Percentiles rank a stretch among this genome's conserved stretches.
Conservation (phyloP, 1,140 invertebrate genomes). For the Diabrotica virgifera region DNA sequence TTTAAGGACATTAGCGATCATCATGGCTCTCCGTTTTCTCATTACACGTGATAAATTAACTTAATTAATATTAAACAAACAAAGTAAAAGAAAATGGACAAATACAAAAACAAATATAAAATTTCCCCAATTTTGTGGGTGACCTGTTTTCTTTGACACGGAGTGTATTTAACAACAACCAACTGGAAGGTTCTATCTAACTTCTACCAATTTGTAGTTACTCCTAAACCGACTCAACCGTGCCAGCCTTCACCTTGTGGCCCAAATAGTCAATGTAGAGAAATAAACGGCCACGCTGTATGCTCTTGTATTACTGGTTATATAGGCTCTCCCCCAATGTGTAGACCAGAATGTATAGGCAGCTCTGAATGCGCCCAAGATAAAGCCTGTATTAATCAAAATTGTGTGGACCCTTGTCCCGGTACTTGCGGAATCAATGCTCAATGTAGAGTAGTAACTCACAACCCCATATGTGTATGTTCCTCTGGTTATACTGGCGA, state of each 20-base stretch:
- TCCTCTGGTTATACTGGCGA: conserved; percentile 71
- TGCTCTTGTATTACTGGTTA: conserved; percentile 75
- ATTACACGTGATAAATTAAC: too few relatives aligned
- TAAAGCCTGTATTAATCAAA: conserved; percentile 77
- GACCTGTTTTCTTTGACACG: too few relatives aligned
- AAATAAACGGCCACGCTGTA: conserved; percentile 71
- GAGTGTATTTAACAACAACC: too few relatives aligned
- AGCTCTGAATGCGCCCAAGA: conserved; percentile 80
- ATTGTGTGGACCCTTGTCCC: conserved; percentile 78
- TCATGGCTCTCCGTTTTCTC: too few relatives aligned
- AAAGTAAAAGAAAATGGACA: too few relatives aligned
- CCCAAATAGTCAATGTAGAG: conserved; percentile 74
- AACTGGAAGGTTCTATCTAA: too few relatives aligned
- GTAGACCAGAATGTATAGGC: conserved; percentile 78
- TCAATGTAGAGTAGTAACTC: conserved; percentile 77
- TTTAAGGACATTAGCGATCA: too few relatives aligned
- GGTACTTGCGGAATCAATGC: conserved; percentile 78
- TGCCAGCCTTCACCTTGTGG: conserved; percentile 80
- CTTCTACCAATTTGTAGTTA: conserved; percentile 28
- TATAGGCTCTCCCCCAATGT: conserved; percentile 73
- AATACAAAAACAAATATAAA: too few relatives aligned
- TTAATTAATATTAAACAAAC: too few relatives aligned
- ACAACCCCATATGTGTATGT: conserved; percentile 80
- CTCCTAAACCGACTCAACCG: conserved; percentile 54
- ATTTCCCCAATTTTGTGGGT: too few relatives aligned